A percentile compares a stretch with the other conserved stretches of the same genome.
Conservation (phyloP, 1,140 invertebrate species). For the Plectrocnemia conspersa region DNA sequence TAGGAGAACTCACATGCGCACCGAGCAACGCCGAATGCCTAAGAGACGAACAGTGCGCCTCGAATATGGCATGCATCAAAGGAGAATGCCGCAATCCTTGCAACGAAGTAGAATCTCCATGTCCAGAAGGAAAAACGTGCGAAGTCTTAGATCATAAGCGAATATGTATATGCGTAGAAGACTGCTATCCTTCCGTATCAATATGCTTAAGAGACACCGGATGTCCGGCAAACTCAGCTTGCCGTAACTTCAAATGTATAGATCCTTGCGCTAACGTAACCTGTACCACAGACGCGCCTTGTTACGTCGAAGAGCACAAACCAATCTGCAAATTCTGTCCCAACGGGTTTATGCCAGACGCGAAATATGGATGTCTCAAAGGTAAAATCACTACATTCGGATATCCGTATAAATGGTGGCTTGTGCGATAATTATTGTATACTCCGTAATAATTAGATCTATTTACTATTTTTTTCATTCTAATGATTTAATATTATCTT, state of each 20-base stretch:
- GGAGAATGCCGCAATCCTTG: constrained; percentile 83
- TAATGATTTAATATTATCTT: constrained; percentile 53
- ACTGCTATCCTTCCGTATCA: constrained; percentile 78
- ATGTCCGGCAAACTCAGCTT: constrained; percentile 77
- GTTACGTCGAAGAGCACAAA: constrained; percentile 88
- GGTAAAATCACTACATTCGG: constrained; percentile 59
- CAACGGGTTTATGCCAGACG: constrained; percentile 79
- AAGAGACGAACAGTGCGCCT: constrained; percentile 76
- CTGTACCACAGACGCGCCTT: constrained; percentile 77
- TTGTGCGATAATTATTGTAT: constrained; percentile 36
- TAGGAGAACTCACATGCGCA: constrained; percentile 77
- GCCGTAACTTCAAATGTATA: constrained; percentile 83
- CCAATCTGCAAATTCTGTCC: constrained; percentile 92
- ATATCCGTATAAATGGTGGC: constrained; percentile 35
- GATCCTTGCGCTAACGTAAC: constrained; percentile 78
- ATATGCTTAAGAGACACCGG: constrained; percentile 85
- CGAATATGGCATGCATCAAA: constrained; percentile 76
- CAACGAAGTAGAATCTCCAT: constrained; percentile 59
- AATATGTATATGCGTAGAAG: constrained; percentile 78
- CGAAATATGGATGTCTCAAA: constrained; percentile 90
- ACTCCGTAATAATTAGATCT: constrained; percentile 33
- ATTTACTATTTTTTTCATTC: constrained; percentile 34
- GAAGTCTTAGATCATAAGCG: constrained; percentile 79
- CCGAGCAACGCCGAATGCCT: constrained; percentile 73
- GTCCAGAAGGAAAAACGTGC: constrained; percentile 75